Conservation (phyloP, 2,797 vertebrate species). For the Tapirus indicus region DNA sequence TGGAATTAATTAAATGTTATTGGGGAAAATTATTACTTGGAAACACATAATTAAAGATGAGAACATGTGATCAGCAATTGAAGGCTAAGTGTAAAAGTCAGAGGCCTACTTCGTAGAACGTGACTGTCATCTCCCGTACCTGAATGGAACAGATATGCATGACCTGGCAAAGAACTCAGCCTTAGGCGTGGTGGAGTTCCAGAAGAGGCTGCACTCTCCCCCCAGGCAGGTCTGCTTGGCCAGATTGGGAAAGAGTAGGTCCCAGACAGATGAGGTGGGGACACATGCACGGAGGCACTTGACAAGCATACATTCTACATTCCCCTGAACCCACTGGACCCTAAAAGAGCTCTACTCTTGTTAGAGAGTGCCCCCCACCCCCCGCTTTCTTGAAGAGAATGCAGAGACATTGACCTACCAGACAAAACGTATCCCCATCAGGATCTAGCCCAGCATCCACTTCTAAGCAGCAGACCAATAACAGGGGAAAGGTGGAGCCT, state of each 20-base stretch:
- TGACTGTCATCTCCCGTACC: background rate
- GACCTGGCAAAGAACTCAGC: background rate
- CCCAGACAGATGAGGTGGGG: too few species aligned
- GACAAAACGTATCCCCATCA: background rate
- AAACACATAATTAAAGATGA: background rate
- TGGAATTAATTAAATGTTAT: background rate
- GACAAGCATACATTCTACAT: background rate
- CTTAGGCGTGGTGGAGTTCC: background rate
- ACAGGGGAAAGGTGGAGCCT: background rate
- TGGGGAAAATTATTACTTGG: background rate
- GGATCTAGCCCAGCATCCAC: rapidly evolving
- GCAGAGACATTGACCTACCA: too few species aligned
- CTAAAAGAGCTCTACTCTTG: background rate
- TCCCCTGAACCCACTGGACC: background rate
- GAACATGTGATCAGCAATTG: background rate
- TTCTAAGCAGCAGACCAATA: background rate
- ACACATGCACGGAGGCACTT: rapidly evolving
- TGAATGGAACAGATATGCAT: too few species aligned
- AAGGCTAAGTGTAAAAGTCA: background rate
- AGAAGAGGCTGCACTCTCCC: background rate
- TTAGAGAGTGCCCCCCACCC: rapidly evolving
- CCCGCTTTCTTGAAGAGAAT: too few species aligned
- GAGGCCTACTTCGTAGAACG: background rate
- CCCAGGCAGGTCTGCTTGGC: too few species aligned
- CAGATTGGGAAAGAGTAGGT: too few species aligned